These are phyloP conservation scores for Anoplopoma fimbria DNA, from an alignment of 2,113 vertebrate genomes.

Conservation along the genomic window DNA sequence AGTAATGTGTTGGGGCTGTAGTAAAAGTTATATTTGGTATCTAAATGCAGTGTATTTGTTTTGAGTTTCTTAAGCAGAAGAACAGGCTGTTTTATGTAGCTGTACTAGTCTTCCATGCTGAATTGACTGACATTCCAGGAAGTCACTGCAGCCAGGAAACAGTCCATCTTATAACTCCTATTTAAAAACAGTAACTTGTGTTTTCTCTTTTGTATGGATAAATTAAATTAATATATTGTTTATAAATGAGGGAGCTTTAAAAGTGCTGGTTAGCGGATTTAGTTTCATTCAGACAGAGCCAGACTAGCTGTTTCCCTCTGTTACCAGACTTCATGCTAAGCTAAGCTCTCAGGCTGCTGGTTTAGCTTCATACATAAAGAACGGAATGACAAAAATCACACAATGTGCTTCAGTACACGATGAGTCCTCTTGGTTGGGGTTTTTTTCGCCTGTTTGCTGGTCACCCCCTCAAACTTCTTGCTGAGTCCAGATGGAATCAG, in stretches of 20 bases:
- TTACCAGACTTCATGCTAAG: background rate
- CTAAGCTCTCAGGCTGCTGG: background rate
- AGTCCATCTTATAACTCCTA: no score
- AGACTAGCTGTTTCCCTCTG: background rate
- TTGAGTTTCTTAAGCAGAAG: background rate
- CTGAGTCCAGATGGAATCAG: constrained; percentile 78
- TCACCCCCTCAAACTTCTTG: constrained; percentile 57
- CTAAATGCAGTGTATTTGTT: background rate
- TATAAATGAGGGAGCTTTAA: background rate
- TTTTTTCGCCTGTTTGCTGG: constrained; percentile 20
- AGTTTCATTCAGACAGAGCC: background rate
- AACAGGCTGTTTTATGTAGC: background rate
- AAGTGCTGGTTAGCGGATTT: background rate
- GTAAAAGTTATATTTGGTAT: background rate
- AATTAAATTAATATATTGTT: background rate
- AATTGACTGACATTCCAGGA: background rate
- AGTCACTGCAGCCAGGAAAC: background rate
- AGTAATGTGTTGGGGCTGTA: no score
- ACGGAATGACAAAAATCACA: background rate
- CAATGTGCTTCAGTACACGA: background rate
- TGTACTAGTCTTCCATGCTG: background rate
- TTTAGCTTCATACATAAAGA: background rate
- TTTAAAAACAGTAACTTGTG: background rate
- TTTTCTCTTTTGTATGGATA: background rate
- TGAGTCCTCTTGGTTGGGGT: background rate